Evolutionary conservation across 2,797 vertebrate genomes (phyloP), one percentile per base, ranked within the genome.

Genomic region (Pagetopsis macropterus): DNA sequence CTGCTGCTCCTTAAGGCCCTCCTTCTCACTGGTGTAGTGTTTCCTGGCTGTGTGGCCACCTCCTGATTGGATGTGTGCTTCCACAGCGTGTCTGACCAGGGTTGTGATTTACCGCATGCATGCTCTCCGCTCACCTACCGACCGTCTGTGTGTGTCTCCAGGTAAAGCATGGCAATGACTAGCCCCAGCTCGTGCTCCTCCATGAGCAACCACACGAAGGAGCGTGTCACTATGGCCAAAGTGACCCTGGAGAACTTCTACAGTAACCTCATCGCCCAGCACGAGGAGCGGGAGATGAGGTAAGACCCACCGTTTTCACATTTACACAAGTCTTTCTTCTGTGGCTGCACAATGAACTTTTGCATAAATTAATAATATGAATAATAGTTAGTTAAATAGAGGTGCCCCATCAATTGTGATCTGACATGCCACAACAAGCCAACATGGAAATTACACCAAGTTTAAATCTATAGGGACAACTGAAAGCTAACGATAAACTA

Each of bases 161-260:
- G 70, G 80, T 66, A 95, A 95, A 96, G 93, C 93, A 99, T 99
- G 98, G 98, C 98, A 62, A 98, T 99, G 98, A 99, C 97, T 0
- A 96, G 97, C 73, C 96, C 96, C 17, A 96, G 95, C 46, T 96
- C 97, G 2, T 99, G 96, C 85, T 96, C 96, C 0, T 96, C 97
- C 60, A 99, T 99, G 98, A 99, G 98, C 85, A 99, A 97, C 84
- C 98, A 99, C 93, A 99, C 98, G 72, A 99, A 98, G 91, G 98
- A 99, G 85, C 91, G 97, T 40, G 98, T 99, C 79, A 99, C 97
- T 1, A 97, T 99, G 97, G 98, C 98, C 65, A 99, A 99, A 89
- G 96, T 99, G 90, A 99, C 97, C 0, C 79, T 99, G 84, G 98
- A 99, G 85, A 99, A 98, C 92, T 99, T 98, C 90, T 99, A 99